A percentile compares a stretch with the other conserved stretches of the same genome.
Evolutionary conservation across 1,140 invertebrate genomes (phyloP).

Genomic region (Drosophila pachea): DNA sequence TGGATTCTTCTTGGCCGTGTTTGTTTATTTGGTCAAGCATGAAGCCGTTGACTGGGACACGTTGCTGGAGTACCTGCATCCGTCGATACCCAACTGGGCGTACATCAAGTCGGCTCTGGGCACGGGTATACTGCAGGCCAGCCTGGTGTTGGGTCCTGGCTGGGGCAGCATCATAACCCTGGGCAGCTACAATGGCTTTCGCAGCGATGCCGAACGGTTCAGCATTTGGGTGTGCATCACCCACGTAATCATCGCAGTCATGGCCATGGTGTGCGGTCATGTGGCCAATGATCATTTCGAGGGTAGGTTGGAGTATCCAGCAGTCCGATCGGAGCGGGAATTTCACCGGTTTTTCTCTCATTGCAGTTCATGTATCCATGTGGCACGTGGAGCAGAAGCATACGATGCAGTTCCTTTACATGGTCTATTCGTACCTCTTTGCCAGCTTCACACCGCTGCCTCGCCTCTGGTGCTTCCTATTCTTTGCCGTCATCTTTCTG

Average conservation of each 20-base stretch:
- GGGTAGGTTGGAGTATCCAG: slow-evolving; percentile 22
- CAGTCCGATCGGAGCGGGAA: background rate
- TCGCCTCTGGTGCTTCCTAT: slow-evolving; percentile 70
- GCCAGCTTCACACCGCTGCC: slow-evolving; percentile 65
- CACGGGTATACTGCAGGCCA: slow-evolving; percentile 61
- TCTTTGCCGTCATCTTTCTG: slow-evolving; percentile 66
- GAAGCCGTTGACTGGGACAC: slow-evolving; percentile 38
- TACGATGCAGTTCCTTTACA: slow-evolving; percentile 68
- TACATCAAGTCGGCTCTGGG: slow-evolving; percentile 29
- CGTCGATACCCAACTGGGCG: slow-evolving; percentile 31
- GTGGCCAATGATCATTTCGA: slow-evolving; percentile 75
- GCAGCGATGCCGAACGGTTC: slow-evolving; percentile 61
- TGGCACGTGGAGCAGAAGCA: slow-evolving; percentile 65
- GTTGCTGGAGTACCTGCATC: slow-evolving; percentile 49
- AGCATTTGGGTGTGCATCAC: slow-evolving; percentile 65
- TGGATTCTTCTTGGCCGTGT: slow-evolving; percentile 58
- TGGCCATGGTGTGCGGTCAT: slow-evolving; percentile 63
- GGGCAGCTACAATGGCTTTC: slow-evolving; percentile 71
- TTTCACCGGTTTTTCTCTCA: background rate
- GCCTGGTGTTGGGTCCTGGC: slow-evolving; percentile 63
- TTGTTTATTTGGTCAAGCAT: slow-evolving; percentile 52
- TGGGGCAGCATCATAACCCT: slow-evolving; percentile 71
- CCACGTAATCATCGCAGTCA: slow-evolving; percentile 50
- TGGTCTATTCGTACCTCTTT: slow-evolving; percentile 65
- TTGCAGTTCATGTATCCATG: slow-evolving; percentile 68